Evolutionary conservation across 1,140 invertebrate genomes (phyloP).

Genomic region (Andrena cerasifolii): DNA sequence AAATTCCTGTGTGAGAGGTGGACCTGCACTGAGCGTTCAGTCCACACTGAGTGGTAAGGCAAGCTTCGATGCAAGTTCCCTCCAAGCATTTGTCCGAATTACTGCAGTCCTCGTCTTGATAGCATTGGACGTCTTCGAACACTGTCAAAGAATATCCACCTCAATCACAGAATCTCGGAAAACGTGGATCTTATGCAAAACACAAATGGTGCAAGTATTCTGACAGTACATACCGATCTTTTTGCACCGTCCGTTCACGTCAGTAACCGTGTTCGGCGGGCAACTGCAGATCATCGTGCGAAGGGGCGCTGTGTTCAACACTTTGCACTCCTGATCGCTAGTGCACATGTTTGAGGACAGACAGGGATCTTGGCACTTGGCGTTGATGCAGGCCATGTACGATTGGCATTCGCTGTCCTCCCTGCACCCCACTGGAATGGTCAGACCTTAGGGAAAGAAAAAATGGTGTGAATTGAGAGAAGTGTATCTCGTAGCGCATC

Average conservation of each 20-base stretch:
- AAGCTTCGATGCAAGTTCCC: conserved; percentile 91
- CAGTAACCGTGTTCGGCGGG: conserved; percentile 87
- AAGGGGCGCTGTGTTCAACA: conserved; percentile 90
- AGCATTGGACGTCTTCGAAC: conserved; percentile 82
- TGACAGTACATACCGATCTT: conserved; percentile 81
- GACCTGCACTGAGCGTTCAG: conserved; percentile 92
- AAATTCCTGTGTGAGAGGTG: conserved; percentile 88
- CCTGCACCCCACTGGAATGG: conserved; percentile 84
- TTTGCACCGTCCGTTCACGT: conserved; percentile 85
- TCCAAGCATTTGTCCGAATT: conserved; percentile 88
- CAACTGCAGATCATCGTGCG: conserved; percentile 92
- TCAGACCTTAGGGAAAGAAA: conserved; percentile 53
- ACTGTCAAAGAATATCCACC: conserved; percentile 10
- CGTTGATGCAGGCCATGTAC: conserved; percentile 89
- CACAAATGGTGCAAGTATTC: not conserved
- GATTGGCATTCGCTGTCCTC: conserved; percentile 89
- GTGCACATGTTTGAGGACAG: conserved; percentile 86
- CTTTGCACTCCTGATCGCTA: conserved; percentile 89
- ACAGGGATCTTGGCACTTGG: conserved; percentile 90
- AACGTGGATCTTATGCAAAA: too few species aligned
- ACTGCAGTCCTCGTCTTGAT: conserved; percentile 88
- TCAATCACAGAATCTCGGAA: not conserved
- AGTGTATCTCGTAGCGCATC: too few species aligned
- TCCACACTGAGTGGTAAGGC: conserved; percentile 90
- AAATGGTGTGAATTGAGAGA: too few species aligned